Base-by-base conservation (phyloP, 1,140 invertebrate species). In the Drosophila dunni region DNA sequence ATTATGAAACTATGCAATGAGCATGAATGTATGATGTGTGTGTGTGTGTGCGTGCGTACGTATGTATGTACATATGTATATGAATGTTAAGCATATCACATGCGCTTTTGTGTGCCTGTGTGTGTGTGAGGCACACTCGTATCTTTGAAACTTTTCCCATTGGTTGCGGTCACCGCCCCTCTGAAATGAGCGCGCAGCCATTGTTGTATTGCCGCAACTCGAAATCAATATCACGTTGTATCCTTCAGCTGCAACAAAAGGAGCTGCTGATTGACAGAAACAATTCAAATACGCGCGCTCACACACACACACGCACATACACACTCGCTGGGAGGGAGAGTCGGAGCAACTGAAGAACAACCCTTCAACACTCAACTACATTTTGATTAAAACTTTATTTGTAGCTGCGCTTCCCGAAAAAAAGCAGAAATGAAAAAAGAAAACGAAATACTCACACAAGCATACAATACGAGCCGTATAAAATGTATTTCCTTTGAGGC, bases 171-270 rank as follows among this genome's bases (percentile, higher is more conserved):
- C 36, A 61, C 40, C 56, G 67, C 64, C 38, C 60, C 56, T 72
- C 64, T n/a, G 24, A 51, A 57, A 57, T 57, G 34, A 33, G 51
- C 69, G 57, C 15, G 54, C 60, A 17, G 57, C 65, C 83, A 71
- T 86, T 83, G 80, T 86, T 83, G 80, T 88, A 62, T 65, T 53
- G 73, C 76, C 83, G 34, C 78, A 86, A 79, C 66, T 83, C 83
- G 83, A 88, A 88, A 88, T 88, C 83, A 88, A 88, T 88, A 88
- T 89, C 84, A 89, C 66, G 83, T 89, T 88, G 83, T 88, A 88
- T 88, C 83, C 83, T 88, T 88, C 84, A 68, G 79, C 84, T 79
- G 84, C 74, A 88, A 88, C 79, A 88, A 88, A 85, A 89, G 83
- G 82, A 89, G 77, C 83, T 71, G 83, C 79, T 88, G 84, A 88